A percentile compares a stretch with the other conserved stretches of the same genome.
These are phyloP conservation scores for Psammodynastes pulverulentus DNA, from an alignment of 2,113 vertebrate species.

Conservation along the genomic window DNA sequence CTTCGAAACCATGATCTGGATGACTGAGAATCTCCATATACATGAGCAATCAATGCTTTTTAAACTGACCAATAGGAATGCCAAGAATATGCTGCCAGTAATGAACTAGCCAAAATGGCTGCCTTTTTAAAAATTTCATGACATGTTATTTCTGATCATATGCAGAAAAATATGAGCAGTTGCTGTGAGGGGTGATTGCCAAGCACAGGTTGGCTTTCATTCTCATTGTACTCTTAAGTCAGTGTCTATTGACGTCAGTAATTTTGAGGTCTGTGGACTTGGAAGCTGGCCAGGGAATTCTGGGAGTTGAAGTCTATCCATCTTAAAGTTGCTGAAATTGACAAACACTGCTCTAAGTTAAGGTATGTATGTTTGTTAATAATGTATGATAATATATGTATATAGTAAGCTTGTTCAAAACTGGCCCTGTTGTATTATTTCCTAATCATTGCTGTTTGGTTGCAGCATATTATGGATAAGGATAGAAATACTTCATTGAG, in stretches of 20 bases:
- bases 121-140: not conserved
- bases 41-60: not conserved
- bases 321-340: not conserved
- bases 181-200: not conserved
- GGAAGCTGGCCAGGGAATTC: not conserved
- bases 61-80: not conserved
- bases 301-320: not conserved
- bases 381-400: not conserved
- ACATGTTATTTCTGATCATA: not conserved
- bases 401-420: not conserved
- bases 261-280: not conserved
- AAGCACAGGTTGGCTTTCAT: not conserved
- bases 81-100: not conserved
- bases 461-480: not conserved
- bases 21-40: too few relatives aligned
- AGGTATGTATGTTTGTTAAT: not conserved
- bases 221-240: not conserved
- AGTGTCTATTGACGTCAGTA: not conserved
- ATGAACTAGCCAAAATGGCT: not conserved
- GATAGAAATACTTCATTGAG: not conserved
- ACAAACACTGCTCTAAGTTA: not conserved
- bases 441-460: not conserved
- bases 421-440: not conserved
- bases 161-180: not conserved
- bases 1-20: too few relatives aligned